Conservation (phyloP, 2,113 vertebrate genomes). For the Callorhinus ursinus region DNA sequence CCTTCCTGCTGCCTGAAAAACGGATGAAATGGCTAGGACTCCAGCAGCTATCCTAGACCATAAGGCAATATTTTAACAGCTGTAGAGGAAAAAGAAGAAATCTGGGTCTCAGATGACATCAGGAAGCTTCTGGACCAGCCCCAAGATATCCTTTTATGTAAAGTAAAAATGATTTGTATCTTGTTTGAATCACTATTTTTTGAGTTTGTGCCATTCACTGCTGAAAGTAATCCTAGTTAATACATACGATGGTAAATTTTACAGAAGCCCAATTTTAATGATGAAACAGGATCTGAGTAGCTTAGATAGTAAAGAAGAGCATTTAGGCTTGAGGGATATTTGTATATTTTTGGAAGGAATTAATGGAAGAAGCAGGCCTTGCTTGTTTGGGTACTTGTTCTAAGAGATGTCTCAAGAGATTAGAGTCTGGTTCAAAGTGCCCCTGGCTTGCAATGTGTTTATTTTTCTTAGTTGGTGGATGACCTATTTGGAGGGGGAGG, state of each 20-base stretch:
- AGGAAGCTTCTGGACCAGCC: not conserved
- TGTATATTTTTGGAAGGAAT: not conserved
- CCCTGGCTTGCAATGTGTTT: not conserved
- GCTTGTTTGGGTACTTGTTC: not conserved
- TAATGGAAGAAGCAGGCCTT: not conserved
- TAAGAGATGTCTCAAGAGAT: not conserved
- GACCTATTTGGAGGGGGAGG: not conserved
- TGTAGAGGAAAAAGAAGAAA: not conserved
- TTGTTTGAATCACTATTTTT: not conserved
- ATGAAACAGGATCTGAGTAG: not conserved
- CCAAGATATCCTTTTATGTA: not conserved
- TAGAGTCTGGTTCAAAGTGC: not conserved
- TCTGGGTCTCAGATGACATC: not conserved
- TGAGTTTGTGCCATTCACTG: not conserved
- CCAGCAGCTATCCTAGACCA: not conserved
- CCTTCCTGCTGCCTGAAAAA: not conserved
- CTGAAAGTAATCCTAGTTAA: not conserved
- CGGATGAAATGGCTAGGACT: not conserved
- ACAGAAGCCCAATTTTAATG: not conserved
- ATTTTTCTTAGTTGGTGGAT: not conserved
- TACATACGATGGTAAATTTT: not conserved
- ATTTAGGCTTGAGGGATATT: not conserved
- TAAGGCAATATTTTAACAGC: not conserved
- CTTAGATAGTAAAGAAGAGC: not conserved
- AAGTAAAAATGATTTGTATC: not conserved